Evolutionary conservation across 2,113 vertebrate species (phyloP).

Genomic region (Dicentrarchus labrax): DNA sequence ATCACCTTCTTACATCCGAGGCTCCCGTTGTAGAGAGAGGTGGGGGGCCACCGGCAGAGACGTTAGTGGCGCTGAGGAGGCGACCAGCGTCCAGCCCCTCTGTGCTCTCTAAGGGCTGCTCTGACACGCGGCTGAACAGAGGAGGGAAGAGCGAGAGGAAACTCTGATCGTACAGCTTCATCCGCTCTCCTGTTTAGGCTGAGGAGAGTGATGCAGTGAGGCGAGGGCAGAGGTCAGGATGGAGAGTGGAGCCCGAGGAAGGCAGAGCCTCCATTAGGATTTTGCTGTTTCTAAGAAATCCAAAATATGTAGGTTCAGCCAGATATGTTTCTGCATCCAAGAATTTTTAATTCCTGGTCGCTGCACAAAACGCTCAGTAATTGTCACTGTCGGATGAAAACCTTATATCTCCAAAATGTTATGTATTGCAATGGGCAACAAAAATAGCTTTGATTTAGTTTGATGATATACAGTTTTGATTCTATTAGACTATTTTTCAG

Average conservation of each 20-base stretch:
- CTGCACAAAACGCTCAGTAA: background rate
- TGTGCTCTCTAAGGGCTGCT: slow-evolving; percentile 1
- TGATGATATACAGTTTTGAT: background rate
- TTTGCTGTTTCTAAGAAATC: background rate
- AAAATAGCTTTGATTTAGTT: background rate
- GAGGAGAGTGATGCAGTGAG: background rate
- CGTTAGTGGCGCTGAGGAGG: slow-evolving; percentile 26
- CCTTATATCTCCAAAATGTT: background rate
- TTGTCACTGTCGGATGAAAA: background rate
- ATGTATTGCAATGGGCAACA: background rate
- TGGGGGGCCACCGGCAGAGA: slow-evolving; percentile 12
- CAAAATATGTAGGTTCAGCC: background rate
- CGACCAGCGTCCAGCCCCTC: background rate
- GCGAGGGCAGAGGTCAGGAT: slow-evolving; percentile 45
- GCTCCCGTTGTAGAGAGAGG: background rate
- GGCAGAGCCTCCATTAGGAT: background rate
- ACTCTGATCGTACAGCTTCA: background rate
- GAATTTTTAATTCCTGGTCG: no score
- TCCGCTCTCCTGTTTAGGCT: background rate
- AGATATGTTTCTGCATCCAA: background rate
- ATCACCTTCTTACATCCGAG: background rate
- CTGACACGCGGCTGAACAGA: background rate
- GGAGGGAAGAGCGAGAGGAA: background rate
- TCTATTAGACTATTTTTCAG: no score
- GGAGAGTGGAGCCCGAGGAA: background rate